Percentiles rank a stretch among this genome's conserved stretches.
Conservation (phyloP, 2,888 invertebrate species). For the Danaus chrysippus region DNA sequence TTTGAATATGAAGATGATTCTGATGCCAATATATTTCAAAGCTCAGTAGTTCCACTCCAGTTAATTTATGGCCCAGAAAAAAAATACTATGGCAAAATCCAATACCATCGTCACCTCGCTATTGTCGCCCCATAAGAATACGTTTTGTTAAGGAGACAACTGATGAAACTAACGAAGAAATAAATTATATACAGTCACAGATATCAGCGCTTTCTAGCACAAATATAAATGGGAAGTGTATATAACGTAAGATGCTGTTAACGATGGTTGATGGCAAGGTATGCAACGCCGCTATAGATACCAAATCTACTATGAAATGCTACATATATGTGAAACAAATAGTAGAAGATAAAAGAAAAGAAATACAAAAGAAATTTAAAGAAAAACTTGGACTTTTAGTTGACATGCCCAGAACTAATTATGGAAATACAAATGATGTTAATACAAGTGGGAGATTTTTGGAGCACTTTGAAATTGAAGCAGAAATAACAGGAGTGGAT, state of each 20-base stretch:
- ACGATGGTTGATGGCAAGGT: constrained; percentile 44
- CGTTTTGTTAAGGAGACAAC: background rate
- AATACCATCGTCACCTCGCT: constrained; percentile 16
- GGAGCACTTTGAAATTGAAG: too few relatives aligned
- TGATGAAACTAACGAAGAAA: constrained; percentile 13
- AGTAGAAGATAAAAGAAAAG: too few relatives aligned
- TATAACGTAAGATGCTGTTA: constrained; percentile 25
- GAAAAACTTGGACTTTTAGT: constrained; percentile 33
- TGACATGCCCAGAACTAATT: constrained; percentile 38
- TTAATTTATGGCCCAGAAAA: constrained; percentile 14
- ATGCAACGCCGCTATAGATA: constrained; percentile 41
- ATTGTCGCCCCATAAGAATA: constrained; percentile 16
- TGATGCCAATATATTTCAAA: constrained; percentile 15
- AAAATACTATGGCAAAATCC: constrained; percentile 28
- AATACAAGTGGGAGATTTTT: constrained; percentile 40
- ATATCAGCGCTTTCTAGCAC: too few relatives aligned
- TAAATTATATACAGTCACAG: constrained; percentile 14
- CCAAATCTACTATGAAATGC: constrained; percentile 40
- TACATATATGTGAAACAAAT: constrained; percentile 36
- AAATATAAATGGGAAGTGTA: constrained; percentile 16
- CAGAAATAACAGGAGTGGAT: too few relatives aligned
- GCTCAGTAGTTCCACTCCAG: constrained; percentile 11
- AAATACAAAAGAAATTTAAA: constrained; percentile 15
- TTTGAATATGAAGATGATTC: constrained; percentile 12
- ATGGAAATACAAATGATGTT: constrained; percentile 40